phyloP scores from a whole-genome alignment of 2,797 vertebrate genomes.

The Karalla daura region DNA sequence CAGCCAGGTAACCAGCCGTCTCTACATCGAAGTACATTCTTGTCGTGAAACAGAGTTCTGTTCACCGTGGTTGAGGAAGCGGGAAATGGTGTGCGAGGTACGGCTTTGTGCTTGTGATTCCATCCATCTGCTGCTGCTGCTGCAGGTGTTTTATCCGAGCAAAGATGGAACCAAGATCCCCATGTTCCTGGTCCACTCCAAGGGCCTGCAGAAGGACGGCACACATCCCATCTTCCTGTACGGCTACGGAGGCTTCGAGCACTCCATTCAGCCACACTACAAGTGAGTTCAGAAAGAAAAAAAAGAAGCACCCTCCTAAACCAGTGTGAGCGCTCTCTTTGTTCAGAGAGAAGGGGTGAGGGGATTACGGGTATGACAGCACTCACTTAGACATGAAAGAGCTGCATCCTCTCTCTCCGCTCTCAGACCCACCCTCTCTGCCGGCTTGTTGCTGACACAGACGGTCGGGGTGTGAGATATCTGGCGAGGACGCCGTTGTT shows the following conservation, averaged over 20 bases:
- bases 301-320: too few relatives aligned
- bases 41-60: too few relatives aligned
- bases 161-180: slow-evolving; percentile 84
- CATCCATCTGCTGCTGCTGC: background rate
- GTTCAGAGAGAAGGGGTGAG: background rate
- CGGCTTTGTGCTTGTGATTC: background rate
- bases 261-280: slow-evolving; percentile 80
- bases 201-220: slow-evolving; percentile 72
- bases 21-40: background rate
- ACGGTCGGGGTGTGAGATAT: background rate
- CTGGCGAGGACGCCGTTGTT: too few relatives aligned
- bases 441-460: too few relatives aligned
- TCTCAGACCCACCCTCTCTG: background rate
- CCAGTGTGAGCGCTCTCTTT: background rate
- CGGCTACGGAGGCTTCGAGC: slow-evolving; percentile 85
- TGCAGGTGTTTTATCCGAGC: slow-evolving; percentile 83
- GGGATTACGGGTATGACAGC: background rate
- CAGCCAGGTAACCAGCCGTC: slow-evolving; percentile 69
- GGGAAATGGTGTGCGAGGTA: background rate
- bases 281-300: slow-evolving; percentile 74
- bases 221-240: slow-evolving; percentile 82
- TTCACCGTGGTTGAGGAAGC: too few relatives aligned
- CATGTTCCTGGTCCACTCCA: slow-evolving; percentile 84
- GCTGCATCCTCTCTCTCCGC: background rate
- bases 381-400: background rate